Conservation (phyloP, 1,140 invertebrate genomes). For the Bombus confusus region DNA sequence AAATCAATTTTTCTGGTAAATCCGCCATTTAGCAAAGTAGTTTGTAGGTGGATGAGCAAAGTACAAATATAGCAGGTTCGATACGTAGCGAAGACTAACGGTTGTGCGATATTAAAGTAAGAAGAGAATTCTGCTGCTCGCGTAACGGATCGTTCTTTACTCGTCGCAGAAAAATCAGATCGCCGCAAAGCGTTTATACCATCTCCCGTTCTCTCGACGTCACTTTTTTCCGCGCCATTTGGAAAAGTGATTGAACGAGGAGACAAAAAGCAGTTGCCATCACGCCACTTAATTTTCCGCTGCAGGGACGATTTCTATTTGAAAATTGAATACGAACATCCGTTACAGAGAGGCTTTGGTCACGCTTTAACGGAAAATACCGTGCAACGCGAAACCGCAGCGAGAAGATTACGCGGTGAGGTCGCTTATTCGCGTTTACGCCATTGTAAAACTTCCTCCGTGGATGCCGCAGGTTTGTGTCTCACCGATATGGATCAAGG, state of each 20-base stretch:
- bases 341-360: conserved; percentile 54
- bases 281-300: conserved; percentile 50
- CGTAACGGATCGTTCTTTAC: too few species aligned
- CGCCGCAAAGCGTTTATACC: background rate
- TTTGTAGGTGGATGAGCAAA: rapidly evolving
- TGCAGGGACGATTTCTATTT: conserved; percentile 17
- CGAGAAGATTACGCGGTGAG: conserved; percentile 69
- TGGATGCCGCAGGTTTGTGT: conserved; percentile 41
- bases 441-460: conserved; percentile 59
- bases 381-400: conserved; percentile 69
- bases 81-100: too few species aligned
- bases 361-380: conserved; percentile 68
- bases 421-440: conserved; percentile 72
- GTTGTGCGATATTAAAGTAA: too few species aligned
- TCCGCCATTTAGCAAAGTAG: too few species aligned
- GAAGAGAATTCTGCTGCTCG: too few species aligned
- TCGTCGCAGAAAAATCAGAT: background rate
- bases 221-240: background rate
- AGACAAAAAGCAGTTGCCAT: conserved; percentile 22
- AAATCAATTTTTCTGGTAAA: too few species aligned
- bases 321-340: conserved; percentile 61
- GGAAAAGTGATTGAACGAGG: conserved; percentile 5
- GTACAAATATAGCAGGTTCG: too few species aligned
- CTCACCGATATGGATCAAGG: conserved; percentile 66
- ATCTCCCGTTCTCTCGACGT: background rate